Evolutionary conservation across 2,888 invertebrate species (phyloP), one percentile per base, ranked within the genome.

Genomic region (Tholera decimalis): DNA sequence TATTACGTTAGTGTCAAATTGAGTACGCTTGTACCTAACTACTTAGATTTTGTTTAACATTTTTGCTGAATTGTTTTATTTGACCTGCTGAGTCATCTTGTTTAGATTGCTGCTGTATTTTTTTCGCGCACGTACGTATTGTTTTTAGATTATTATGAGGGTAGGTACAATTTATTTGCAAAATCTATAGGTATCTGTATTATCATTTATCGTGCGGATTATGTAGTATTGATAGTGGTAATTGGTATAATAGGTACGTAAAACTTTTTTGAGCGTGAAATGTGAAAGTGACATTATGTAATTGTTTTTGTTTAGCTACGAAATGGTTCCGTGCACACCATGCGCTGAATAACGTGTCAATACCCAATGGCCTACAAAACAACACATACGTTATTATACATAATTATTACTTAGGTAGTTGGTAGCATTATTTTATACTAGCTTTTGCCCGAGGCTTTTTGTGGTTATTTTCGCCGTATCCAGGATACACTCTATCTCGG

Each of bases 181-280:
- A 62, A 41, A 37, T 54, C 5, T 6, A n/a, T n/a, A n/a, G n/a
- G 1, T 49, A 43, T 44, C 8, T 41, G 35, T 24, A 4, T 37
- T 68, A 54, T 37, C 18, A 35, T 37, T 35, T 56, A 50, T 37
- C 24, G 13, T 24, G 30, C n/a, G 24, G 60, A 60, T 67, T 41
- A 66, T 67, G 41, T 44, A 22, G 49, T 59, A 58, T 11, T 37
- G 41, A 67, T 66, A 58, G 24, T 41, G 43, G 22, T 41, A 67
- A 37, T 20, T 15, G 35, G 3, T 28, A 15, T 41, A 39, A 18
- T 9, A n/a, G n/a, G n/a, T 41, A 44, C 5, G 3, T 26, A 39
- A 22, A n/a, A 33, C 7, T 64, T 35, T 35, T 41, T 57, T 18
- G 30, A 58, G 9, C 7, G 22, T 58, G 28, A 35, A 24, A 49